Evolutionary conservation across 2,113 vertebrate genomes (phyloP).

Genomic region (Cercopithecus mona): DNA sequence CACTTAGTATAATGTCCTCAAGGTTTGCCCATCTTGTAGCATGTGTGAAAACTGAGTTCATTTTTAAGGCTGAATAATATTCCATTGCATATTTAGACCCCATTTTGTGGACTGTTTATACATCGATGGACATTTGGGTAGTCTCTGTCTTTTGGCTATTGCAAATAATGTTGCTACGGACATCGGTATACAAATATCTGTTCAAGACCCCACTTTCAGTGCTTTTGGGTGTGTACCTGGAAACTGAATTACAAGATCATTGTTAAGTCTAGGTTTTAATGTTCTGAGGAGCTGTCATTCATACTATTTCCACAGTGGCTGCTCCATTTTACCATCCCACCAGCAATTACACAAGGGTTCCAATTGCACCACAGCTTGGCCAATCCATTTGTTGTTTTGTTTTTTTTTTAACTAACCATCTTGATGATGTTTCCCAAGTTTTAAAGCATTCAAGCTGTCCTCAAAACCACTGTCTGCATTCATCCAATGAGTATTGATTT

Average conservation of each 20-base stretch:
- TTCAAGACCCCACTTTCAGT: background rate
- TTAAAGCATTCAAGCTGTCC: background rate
- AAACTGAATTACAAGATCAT: background rate
- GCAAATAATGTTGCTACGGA: background rate
- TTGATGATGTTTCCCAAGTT: background rate
- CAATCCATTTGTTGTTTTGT: background rate
- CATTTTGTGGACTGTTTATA: background rate
- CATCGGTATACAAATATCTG: background rate
- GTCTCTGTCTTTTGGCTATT: too few relatives aligned
- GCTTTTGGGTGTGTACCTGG: background rate
- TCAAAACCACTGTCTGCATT: background rate
- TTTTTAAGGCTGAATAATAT: background rate
- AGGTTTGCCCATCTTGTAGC: background rate
- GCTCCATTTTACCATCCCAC: background rate
- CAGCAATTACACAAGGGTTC: background rate
- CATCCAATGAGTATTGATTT: background rate
- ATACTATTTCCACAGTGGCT: accelerated
- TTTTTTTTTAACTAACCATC: background rate
- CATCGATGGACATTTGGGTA: too few relatives aligned
- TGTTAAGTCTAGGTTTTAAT: background rate
- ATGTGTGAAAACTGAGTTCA: background rate
- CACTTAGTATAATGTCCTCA: background rate
- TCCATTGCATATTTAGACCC: background rate
- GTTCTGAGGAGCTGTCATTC: background rate
- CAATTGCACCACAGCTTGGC: background rate